These are phyloP conservation scores for Phalera bucephala DNA, from an alignment of 2,888 invertebrate species.

Conservation along the genomic window DNA sequence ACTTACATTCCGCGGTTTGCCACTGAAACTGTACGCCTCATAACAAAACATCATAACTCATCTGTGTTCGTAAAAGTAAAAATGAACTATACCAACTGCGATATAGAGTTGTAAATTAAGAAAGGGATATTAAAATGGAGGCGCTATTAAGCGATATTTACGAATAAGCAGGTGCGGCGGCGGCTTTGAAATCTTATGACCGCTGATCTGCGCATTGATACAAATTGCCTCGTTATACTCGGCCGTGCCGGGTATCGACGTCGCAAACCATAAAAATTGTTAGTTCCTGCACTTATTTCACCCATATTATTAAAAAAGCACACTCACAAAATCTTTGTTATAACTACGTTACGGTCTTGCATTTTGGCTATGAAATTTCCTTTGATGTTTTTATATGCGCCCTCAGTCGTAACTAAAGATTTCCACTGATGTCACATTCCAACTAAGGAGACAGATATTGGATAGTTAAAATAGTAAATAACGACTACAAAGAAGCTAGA, in stretches of 20 bases:
- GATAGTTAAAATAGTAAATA: too few species aligned
- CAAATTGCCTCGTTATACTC: slow-evolving; percentile 66
- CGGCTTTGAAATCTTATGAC: slow-evolving; percentile 61
- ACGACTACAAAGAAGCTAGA: too few species aligned
- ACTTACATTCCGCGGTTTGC: slow-evolving; percentile 68
- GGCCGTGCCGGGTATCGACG: slow-evolving; percentile 26
- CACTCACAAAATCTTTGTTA: not conserved
- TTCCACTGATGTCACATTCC: too few species aligned
- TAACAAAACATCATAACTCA: slow-evolving; percentile 29
- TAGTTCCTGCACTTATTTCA: slow-evolving; percentile 11
- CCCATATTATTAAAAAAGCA: not conserved
- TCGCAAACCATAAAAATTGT: slow-evolving; percentile 17
- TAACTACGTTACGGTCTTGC: not conserved
- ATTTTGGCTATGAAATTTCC: not conserved
- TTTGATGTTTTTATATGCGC: not conserved
- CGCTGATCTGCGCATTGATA: slow-evolving; percentile 64
- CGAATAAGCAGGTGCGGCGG: slow-evolving; percentile 71
- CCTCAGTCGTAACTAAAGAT: too few species aligned
- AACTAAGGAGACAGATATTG: too few species aligned
- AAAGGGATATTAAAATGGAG: slow-evolving; percentile 21
- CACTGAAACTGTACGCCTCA: slow-evolving; percentile 49
- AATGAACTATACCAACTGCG: slow-evolving; percentile 17
- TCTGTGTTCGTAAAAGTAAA: slow-evolving; percentile 9
- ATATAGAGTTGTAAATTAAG: slow-evolving; percentile 16
- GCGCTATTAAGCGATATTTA: slow-evolving; percentile 62